Conservation (phyloP, 1,140 invertebrate species). For the Ruditapes philippinarum region DNA sequence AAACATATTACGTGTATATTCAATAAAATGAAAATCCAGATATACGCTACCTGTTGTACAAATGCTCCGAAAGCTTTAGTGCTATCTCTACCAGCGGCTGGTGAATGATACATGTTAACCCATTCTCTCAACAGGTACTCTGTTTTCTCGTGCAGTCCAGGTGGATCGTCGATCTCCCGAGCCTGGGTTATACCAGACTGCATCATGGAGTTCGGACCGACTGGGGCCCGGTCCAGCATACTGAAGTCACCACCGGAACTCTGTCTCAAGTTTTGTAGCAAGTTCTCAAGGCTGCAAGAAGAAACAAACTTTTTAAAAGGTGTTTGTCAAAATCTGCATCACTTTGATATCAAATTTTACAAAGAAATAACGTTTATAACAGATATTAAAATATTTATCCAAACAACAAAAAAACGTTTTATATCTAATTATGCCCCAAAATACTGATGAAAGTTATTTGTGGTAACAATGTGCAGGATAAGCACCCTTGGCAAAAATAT, state of each 20-base stretch:
- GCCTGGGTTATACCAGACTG: slow-evolving; percentile 95
- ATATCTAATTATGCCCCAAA: no score
- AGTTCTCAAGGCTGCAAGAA: slow-evolving; percentile 84
- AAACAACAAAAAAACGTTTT: no score
- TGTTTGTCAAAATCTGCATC: no score
- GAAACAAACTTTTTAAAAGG: slow-evolving; percentile 24
- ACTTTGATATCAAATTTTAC: no score
- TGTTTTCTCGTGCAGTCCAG: slow-evolving; percentile 97
- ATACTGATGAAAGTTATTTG: no score
- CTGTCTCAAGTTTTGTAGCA: slow-evolving; percentile 82
- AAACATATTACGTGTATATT: no score
- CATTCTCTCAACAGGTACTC: slow-evolving; percentile 98
- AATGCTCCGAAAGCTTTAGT: slow-evolving; percentile 98
- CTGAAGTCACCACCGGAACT: slow-evolving; percentile 67
- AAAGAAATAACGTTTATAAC: no score
- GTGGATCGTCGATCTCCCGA: slow-evolving; percentile 97
- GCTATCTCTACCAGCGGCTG: slow-evolving; percentile 93
- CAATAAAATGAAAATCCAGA: no score
- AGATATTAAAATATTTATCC: no score
- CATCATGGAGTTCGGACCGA: slow-evolving; percentile 93
- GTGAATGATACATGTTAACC: slow-evolving; percentile 96
- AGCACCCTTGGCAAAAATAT: no score
- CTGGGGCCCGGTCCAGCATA: slow-evolving; percentile 76
- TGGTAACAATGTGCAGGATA: no score
- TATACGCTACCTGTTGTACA: slow-evolving; percentile 91